Conservation (phyloP, 1,140 invertebrate species). For the Bombyx mandarina region DNA sequence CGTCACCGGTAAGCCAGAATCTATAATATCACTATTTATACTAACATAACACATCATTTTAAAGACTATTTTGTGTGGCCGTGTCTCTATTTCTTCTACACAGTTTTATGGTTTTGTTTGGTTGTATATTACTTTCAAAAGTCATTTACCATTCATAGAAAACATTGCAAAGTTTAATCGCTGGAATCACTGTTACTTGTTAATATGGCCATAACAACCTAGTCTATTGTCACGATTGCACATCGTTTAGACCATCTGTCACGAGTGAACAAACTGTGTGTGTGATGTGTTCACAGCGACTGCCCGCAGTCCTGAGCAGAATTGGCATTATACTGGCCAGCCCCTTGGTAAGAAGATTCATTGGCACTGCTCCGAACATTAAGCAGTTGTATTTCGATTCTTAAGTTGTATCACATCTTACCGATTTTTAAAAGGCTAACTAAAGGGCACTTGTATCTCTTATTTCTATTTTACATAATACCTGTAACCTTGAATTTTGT, state of each 20-base stretch:
- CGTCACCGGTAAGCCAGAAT: constrained; percentile 26
- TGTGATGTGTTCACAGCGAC: constrained; percentile 85
- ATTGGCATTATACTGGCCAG: constrained; percentile 94
- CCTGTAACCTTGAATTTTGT: too few relatives aligned
- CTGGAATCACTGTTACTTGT: constrained; percentile 3
- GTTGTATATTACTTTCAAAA: neutral
- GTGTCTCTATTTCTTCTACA: constrained; percentile 12
- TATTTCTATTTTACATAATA: too few relatives aligned
- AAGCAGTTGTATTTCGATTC: constrained; percentile 43
- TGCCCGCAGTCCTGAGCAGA: constrained; percentile 91
- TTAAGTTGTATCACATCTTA: too few relatives aligned
- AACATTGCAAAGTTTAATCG: constrained; percentile 59
- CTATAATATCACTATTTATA: constrained; percentile 21
- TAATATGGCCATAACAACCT: constrained; percentile 60
- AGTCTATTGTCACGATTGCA: constrained; percentile 61
- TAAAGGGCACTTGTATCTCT: too few relatives aligned
- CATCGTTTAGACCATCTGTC: constrained; percentile 55
- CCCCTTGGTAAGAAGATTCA: constrained; percentile 87
- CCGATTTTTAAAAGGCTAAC: too few relatives aligned
- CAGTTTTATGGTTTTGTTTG: neutral
- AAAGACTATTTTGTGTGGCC: constrained; percentile 64
- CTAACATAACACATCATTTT: constrained; percentile 22
- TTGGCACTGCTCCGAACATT: constrained; percentile 53
- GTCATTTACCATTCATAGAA: constrained; percentile 26
- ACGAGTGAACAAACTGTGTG: constrained; percentile 68